Base-by-base conservation (phyloP, 2,113 vertebrate genomes). In the Otis tarda region DNA sequence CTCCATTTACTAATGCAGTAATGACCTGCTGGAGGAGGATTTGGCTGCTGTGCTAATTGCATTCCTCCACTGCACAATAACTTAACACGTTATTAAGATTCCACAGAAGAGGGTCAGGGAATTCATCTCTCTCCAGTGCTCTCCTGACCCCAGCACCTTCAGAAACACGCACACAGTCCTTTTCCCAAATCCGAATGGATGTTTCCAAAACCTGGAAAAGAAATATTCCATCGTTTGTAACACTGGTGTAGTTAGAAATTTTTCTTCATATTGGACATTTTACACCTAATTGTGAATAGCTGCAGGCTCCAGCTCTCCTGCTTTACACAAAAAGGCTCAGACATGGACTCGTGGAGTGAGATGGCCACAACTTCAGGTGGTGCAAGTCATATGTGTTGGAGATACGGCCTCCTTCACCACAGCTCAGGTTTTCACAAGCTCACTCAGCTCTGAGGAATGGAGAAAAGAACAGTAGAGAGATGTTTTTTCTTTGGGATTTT, bases 1-100 rank as follows among this genome's bases (percentile, higher is more conserved):
- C 89, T 97, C 93, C 96, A 97, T 96, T 97, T 98, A 97, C 95
- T 97, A 97, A 97, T 97, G 95, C 97, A 96, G 95, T 97, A 97
- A 96, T 95, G 96, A 93, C 92, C 93, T 92, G 94, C 75, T 93
- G 90, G 92, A 96, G 97, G 95, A 97, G 95, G 97, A 96, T 97
- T 98, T 97, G 83, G 87, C 96, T 35, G 76, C 94, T 96, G 92
- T 89, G 96, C 96, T 98, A 97, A 98, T 97, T 94, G 93, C 93
- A 97, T 98, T 97, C 97, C 96, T 97, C 95, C 69, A 87, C 97
- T 97, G 96, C 97, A 96, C 97, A 97, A 97, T 98, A 97, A 97
- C 96, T 97, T 97, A 98, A 96, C 97, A 98, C 96, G 87, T 98
- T 98, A 97, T 95, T 98, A 97, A 97, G 97, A 98, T 98, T 98